Conservation (phyloP, 2,888 invertebrate genomes). For the Dendrolimus houi region DNA sequence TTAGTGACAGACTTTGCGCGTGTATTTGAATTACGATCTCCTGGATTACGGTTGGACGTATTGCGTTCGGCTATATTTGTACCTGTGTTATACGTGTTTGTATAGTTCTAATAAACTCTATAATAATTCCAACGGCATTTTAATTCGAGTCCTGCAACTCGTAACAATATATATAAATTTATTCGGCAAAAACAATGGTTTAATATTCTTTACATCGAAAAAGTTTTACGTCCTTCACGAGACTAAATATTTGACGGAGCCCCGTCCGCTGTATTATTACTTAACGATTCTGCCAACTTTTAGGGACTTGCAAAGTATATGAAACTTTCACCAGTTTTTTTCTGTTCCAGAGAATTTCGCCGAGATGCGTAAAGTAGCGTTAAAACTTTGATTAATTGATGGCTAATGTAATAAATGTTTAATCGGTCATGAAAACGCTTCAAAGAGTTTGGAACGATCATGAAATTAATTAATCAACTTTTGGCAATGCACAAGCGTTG, state of each 20-base stretch:
- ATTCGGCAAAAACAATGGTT: background rate
- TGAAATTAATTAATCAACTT: background rate
- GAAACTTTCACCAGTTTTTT: background rate
- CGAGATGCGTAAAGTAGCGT: background rate
- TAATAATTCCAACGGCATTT: too few species aligned
- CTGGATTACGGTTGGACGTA: too few species aligned
- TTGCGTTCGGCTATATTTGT: too few species aligned
- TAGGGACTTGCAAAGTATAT: background rate
- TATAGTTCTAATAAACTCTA: too few species aligned
- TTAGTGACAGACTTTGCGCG: too few species aligned
- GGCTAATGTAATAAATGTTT: background rate
- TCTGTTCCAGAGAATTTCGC: background rate
- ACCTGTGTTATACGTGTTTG: too few species aligned
- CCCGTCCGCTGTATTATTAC: background rate
- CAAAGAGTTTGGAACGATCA: too few species aligned
- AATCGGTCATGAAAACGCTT: background rate
- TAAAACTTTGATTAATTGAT: background rate
- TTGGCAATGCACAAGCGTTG: too few species aligned
- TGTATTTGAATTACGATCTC: too few species aligned
- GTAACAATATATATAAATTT: background rate
- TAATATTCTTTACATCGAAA: constrained; percentile 4
- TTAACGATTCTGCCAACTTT: background rate
- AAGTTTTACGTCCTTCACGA: constrained; percentile 1
- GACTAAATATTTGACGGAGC: background rate
- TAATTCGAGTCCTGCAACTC: too few species aligned